Conservation (phyloP, 35 echinoderm and acorn worm genomes). For the Apostichopus japonicus region DNA sequence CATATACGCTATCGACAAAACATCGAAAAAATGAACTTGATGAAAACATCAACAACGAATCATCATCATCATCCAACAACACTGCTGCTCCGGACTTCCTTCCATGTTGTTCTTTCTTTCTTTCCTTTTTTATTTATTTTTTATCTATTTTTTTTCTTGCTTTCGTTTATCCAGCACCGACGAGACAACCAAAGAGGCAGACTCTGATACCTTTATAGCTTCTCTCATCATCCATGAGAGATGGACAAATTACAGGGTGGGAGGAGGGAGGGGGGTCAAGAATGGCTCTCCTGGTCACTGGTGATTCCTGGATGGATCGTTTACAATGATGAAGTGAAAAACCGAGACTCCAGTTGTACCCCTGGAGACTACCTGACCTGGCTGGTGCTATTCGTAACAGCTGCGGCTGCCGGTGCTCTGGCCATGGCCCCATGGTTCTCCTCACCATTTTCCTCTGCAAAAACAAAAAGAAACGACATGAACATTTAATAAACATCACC, state of each 20-base stretch:
- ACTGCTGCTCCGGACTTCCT: too few relatives aligned
- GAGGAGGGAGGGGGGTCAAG: background rate
- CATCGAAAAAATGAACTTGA: too few relatives aligned
- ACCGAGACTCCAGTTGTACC: constrained; percentile 14
- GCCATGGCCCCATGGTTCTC: constrained; percentile 40
- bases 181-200: background rate
- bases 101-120: too few relatives aligned
- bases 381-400: constrained; percentile 13
- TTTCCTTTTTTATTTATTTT: too few relatives aligned
- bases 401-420: background rate
- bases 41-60: too few relatives aligned
- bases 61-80: too few relatives aligned
- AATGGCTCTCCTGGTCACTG: constrained; percentile 5
- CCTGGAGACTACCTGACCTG: constrained; percentile 41
- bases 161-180: background rate
- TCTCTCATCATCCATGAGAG: background rate
- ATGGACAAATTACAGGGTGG: background rate
- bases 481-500: too few relatives aligned
- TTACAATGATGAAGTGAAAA: constrained; percentile 2
- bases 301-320: background rate
- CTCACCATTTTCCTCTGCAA: constrained; percentile 31
- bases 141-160: too few relatives aligned
- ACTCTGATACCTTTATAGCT: background rate
- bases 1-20: too few relatives aligned
- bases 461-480: background rate